A percentile compares a stretch with the other conserved stretches of the same genome.
Conservation (phyloP, 1,140 invertebrate genomes). For the Anoplolepis gracilipes region DNA sequence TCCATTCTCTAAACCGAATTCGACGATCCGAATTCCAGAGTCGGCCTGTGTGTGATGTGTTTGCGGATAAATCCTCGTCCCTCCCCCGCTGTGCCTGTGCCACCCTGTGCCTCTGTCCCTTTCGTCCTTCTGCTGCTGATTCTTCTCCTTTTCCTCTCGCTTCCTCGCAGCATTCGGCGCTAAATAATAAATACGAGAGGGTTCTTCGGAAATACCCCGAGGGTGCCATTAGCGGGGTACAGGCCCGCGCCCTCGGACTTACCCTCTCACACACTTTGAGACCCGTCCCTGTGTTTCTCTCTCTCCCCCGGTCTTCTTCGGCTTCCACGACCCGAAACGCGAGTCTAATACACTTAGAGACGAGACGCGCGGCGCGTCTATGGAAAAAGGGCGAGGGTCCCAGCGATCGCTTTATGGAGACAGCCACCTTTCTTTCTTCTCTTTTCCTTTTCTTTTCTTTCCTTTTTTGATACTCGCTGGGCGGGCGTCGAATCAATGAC, state of each 20-base stretch:
- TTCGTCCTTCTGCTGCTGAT: slow-evolving; percentile 57
- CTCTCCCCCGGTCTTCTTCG: slow-evolving; percentile 52
- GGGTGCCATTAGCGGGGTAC: slow-evolving; percentile 85
- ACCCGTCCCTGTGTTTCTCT: slow-evolving; percentile 69
- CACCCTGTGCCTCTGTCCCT: slow-evolving; percentile 58
- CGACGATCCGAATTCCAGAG: slow-evolving; percentile 60
- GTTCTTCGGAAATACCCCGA: slow-evolving; percentile 83
- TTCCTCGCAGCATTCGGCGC: slow-evolving; percentile 71
- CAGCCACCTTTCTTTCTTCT: slow-evolving; percentile 59
- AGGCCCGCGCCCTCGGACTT: slow-evolving; percentile 70
- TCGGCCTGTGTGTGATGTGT: slow-evolving; percentile 76
- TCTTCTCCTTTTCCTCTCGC: slow-evolving; percentile 63
- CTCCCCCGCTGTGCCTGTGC: neutral
- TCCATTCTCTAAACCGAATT: slow-evolving; percentile 65
- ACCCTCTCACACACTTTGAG: slow-evolving; percentile 72
- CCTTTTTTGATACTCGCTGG: slow-evolving; percentile 57
- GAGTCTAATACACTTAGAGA: slow-evolving; percentile 82
- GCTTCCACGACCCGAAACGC: slow-evolving; percentile 73
- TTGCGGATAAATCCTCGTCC: slow-evolving; percentile 82
- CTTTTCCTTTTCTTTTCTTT: slow-evolving; percentile 42
- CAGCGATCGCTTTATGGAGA: slow-evolving; percentile 72
- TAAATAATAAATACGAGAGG: slow-evolving; percentile 86
- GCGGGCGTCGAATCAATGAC: slow-evolving; percentile 65
- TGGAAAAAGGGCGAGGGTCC: slow-evolving; percentile 66
- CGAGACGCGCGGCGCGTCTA: slow-evolving; percentile 73